These are phyloP conservation scores for Orchesella cincta DNA, from an alignment of 1,140 invertebrate genomes.

Conservation along the genomic window DNA sequence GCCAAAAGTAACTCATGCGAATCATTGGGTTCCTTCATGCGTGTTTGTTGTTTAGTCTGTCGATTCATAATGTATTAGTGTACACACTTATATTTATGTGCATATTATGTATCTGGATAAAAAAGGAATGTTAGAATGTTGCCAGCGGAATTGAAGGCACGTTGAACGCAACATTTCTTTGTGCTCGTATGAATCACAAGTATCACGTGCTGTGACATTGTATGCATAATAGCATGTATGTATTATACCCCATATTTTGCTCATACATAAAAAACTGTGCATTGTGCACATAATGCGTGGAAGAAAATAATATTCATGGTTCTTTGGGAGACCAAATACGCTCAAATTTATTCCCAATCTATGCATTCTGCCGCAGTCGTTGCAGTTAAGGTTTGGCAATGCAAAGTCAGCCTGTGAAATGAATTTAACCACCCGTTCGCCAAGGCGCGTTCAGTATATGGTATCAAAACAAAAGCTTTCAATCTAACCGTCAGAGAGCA, in stretches of 20 bases:
- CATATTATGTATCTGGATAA: not conserved
- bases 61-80: conserved; percentile 13
- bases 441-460: not conserved
- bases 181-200: not conserved
- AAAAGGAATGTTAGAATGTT: not conserved
- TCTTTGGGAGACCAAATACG: not conserved
- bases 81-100: not conserved
- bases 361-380: not conserved
- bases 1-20: not conserved
- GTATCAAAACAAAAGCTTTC: not conserved
- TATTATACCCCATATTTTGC: not conserved
- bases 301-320: not conserved
- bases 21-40: conserved; percentile 3
- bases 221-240: not conserved
- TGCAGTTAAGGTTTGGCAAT: not conserved
- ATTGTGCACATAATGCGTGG: not conserved
- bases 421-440: not conserved
- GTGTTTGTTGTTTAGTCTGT: not conserved
- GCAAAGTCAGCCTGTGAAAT: not conserved
- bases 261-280: not conserved
- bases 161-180: not conserved
- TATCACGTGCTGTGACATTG: conserved; percentile 4
- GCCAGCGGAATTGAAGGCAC: not conserved
- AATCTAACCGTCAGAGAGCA: not conserved
- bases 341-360: not conserved